Evolutionary conservation across 1,140 invertebrate genomes (phyloP).

Genomic region (Orchestia grillus): DNA sequence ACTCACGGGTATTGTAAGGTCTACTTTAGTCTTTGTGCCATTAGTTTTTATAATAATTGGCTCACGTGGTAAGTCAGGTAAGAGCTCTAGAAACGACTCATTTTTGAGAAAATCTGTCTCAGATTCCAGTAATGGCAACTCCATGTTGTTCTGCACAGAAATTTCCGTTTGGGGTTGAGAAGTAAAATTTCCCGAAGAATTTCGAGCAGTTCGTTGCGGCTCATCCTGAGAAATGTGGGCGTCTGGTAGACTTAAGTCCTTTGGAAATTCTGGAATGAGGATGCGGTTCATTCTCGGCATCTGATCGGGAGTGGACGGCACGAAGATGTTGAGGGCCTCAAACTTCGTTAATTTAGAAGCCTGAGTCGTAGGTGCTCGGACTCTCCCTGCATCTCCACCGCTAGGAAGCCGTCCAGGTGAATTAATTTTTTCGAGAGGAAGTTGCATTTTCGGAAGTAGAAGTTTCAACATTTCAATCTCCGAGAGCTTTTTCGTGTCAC

Average conservation of each 20-base stretch:
- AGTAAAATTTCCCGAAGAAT: background rate
- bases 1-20: background rate
- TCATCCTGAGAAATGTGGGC: background rate
- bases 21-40: background rate
- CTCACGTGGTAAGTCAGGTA: background rate
- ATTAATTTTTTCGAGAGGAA: background rate
- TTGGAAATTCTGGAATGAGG: slow-evolving; percentile 4
- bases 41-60: background rate
- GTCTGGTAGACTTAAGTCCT: background rate
- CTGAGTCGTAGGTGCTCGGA: background rate
- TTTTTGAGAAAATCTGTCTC: background rate
- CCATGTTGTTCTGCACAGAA: background rate
- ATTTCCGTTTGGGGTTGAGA: background rate
- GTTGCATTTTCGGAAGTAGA: background rate
- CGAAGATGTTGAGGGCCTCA: slow-evolving; percentile 15
- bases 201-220: background rate
- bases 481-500: slow-evolving; percentile 6
- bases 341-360: background rate
- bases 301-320: slow-evolving; percentile 13
- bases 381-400: background rate
- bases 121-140: background rate
- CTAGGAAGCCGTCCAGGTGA: background rate
- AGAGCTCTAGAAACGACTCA: background rate
- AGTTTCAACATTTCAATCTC: background rate
- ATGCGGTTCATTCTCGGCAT: slow-evolving; percentile 39